Conservation (phyloP, 2,113 vertebrate genomes). For the Lophura nycthemera region DNA sequence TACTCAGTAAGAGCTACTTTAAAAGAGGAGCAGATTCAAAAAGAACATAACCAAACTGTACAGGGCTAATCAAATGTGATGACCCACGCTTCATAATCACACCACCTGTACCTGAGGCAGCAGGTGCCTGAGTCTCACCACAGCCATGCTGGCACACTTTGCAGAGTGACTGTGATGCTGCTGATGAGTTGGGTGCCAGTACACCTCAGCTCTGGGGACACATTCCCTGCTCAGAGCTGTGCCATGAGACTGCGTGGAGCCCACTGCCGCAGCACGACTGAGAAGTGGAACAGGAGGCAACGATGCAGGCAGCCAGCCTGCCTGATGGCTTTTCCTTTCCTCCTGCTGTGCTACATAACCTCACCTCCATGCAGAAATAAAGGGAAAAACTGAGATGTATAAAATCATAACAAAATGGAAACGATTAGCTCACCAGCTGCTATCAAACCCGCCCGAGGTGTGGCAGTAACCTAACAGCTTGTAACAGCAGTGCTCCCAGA, state of each 20-base stretch:
- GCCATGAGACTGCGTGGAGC: constrained; percentile 29
- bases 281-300: constrained; percentile 77
- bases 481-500: not conserved
- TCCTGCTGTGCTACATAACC: constrained; percentile 31
- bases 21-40: not conserved
- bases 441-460: not conserved
- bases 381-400: constrained; percentile 42
- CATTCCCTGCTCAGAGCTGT: constrained; percentile 7
- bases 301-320: constrained; percentile 65
- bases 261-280: constrained; percentile 19
- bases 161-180: not conserved
- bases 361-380: constrained; percentile 44
- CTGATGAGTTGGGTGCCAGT: not conserved
- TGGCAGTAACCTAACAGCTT: not conserved
- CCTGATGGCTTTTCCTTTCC: constrained; percentile 80
- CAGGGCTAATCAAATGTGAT: constrained; percentile 18
- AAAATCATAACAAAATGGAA: constrained; percentile 63
- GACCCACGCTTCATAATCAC: constrained; percentile 10
- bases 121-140: not conserved
- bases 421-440: constrained; percentile 37
- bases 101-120: not conserved
- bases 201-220: not conserved
- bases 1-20: constrained; percentile 15
- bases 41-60: not conserved
- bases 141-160: not conserved